Base-by-base conservation (phyloP, 1,140 invertebrate genomes). In the Drosophila ohnishii region DNA sequence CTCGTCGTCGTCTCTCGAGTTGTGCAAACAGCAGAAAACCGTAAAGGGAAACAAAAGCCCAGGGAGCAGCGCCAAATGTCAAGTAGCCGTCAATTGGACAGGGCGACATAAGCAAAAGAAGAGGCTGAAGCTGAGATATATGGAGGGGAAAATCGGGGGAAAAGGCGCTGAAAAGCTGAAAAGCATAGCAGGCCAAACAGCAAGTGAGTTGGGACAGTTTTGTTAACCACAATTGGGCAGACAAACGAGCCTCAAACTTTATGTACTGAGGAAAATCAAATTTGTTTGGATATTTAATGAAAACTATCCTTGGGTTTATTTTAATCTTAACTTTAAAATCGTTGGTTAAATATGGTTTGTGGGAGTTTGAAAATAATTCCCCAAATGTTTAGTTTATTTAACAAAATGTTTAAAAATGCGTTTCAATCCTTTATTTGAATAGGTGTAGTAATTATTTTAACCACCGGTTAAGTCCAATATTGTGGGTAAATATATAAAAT, bases 41-140 rank as follows among this genome's bases (percentile, higher is more conserved):
- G 61, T 55, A 59, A 75, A 65, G 73, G 73, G 47, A 73, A 76
- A 76, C 67, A 71, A 71, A 71, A 71, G 44, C 51, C 10, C n/a
- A 59, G 67, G 64, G 34, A 66, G 61, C 65, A 70, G 67, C 67
- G 65, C 66, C 75, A 87, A 88, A 87, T 87, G 84, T 87, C 83
- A 87, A 87, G 83, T 88, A 88, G 84, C 79, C 84, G 83, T 88
- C 83, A 87, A 87, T 87, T 88, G 84, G 73, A 85, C 83, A 75
- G 75, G 34, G 48, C 39, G 37, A 75, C 70, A 75, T 66, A 65
- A 35, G 62, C 62, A 58, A 47, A 55, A 72, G 50, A 35, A 35
- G 44, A n/a, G 35, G 44, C 58, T 37, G 30, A 28, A 14, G 34
- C 19, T 25, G 16, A 58, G 50, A 37, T 25, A 47, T 32, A 22